Base-by-base conservation (phyloP, 2,888 invertebrate species). In the Gymnosoma rotundatum region DNA sequence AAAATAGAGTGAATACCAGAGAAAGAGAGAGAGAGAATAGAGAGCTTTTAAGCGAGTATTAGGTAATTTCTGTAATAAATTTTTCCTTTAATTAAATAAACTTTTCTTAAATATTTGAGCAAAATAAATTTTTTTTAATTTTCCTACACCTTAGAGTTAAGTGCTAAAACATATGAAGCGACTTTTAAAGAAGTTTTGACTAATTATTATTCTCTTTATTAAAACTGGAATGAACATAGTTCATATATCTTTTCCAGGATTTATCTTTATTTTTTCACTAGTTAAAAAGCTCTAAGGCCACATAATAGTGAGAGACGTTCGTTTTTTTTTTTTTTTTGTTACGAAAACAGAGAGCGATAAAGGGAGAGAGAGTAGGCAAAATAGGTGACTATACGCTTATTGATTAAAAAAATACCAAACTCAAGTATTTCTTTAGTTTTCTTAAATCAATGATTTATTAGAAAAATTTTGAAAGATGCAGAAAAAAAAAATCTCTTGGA, bases 381-480 rank as follows among this genome's bases (percentile, higher is more conserved):
- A n/a, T 14, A n/a, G 0, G n/a, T 48, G 48, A 48, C 7, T 12
- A 48, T n/a, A 48, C n/a, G 12, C 6, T 48, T 75, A 69, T 63
- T 38, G 56, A 74, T 25, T 56, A 61, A 58, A 78, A 54, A 64
- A 25, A 14, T n/a, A 50, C 10, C 16, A 42, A 42, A 42, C 0
- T 21, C n/a, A 63, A 32, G 32, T 32, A 5, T 32, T 32, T 32
- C 8, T 32, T 32, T 32, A 32, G 5, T 25, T 54, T 63, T 61
- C 8, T 25, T 63, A 69, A 74, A 78, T 76, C 64, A 61, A 76
- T 84, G 58, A 84, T 64, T 84, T 69, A 81, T 81, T 69, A 50
- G 14, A 66, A 58, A 32, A 58, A 14, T 1, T 10, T 4, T 32
- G 3, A 36, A 32, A 32, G 6, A 7, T 45, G 50, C 10, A 70